phyloP scores from a whole-genome alignment of 1,140 invertebrate species.

The Leptinotarsa texana region DNA sequence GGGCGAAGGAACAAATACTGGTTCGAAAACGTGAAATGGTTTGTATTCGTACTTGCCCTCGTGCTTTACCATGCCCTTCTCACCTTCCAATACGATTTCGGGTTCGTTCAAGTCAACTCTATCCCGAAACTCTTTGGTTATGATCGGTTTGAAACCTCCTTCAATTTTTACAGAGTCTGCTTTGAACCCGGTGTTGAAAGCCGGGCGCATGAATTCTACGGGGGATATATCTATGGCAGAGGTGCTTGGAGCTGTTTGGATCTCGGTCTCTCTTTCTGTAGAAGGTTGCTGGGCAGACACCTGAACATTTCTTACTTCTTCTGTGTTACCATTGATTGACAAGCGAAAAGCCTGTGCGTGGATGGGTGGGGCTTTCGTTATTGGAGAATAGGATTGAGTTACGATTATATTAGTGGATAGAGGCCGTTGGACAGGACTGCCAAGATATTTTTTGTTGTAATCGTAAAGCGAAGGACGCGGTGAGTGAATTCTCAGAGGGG shows the following conservation, averaged over 20 bases:
- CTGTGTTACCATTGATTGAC: constrained; percentile 19
- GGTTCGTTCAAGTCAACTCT: constrained; percentile 58
- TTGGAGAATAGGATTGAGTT: background rate
- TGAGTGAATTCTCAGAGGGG: background rate
- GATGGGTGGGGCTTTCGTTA: background rate
- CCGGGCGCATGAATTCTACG: background rate
- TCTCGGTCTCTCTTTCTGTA: constrained; percentile 45
- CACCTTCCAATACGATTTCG: constrained; percentile 57
- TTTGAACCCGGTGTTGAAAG: constrained; percentile 71
- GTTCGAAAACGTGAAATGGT: constrained; percentile 66
- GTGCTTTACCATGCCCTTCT: constrained; percentile 58
- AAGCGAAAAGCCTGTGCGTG: background rate
- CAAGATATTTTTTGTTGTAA: background rate
- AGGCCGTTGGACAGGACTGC: background rate
- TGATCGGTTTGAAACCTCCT: constrained; percentile 80
- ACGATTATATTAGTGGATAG: background rate
- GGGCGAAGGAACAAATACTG: constrained; percentile 75
- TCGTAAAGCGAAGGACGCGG: background rate
- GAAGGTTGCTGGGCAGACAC: constrained; percentile 48
- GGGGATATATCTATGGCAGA: constrained; percentile 13
- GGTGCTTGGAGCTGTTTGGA: constrained; percentile 29
- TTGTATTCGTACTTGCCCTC: constrained; percentile 55
- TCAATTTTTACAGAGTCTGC: constrained; percentile 79
- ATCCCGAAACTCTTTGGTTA: constrained; percentile 63
- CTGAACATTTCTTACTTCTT: constrained; percentile 41